phyloP scores from a whole-genome alignment of 2,888 invertebrate species.

The Xylota sylvarum region DNA sequence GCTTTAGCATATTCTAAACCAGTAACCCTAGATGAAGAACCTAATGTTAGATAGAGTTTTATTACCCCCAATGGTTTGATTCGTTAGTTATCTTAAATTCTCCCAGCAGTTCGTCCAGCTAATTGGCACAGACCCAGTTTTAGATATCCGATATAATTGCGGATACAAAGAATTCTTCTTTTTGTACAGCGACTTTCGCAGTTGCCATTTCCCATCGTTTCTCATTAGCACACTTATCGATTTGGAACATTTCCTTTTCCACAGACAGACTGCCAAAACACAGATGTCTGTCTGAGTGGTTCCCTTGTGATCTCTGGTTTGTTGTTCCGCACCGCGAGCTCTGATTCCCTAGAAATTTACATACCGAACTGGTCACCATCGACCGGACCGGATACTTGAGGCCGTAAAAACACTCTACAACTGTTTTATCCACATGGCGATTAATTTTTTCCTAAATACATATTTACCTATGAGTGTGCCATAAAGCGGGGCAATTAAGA shows the following conservation, averaged over 20 bases:
- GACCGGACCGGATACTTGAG: conserved; percentile 71
- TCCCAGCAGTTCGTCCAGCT: conserved; percentile 6
- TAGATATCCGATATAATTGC: conserved; percentile 50
- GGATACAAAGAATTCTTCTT: conserved; percentile 36
- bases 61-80: conserved; percentile 8
- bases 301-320: conserved; percentile 51
- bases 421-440: conserved; percentile 71
- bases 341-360: conserved; percentile 69
- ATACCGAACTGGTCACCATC: conserved; percentile 62
- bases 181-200: conserved; percentile 22
- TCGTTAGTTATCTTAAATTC: conserved; percentile 10
- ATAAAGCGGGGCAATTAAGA: conserved; percentile 75
- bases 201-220: conserved; percentile 48
- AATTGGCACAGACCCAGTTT: conserved; percentile 56
- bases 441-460: conserved; percentile 71
- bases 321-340: conserved; percentile 25
- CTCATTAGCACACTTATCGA: conserved; percentile 59
- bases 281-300: conserved; percentile 18
- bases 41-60: conserved; percentile 13
- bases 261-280: conserved; percentile 10
- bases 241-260: conserved; percentile 49
- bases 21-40: background rate
- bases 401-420: conserved; percentile 70
- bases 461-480: conserved; percentile 71
- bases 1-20: conserved; percentile 8